Conservation (phyloP, 2,888 invertebrate genomes). For the Oligia fasciuncula region DNA sequence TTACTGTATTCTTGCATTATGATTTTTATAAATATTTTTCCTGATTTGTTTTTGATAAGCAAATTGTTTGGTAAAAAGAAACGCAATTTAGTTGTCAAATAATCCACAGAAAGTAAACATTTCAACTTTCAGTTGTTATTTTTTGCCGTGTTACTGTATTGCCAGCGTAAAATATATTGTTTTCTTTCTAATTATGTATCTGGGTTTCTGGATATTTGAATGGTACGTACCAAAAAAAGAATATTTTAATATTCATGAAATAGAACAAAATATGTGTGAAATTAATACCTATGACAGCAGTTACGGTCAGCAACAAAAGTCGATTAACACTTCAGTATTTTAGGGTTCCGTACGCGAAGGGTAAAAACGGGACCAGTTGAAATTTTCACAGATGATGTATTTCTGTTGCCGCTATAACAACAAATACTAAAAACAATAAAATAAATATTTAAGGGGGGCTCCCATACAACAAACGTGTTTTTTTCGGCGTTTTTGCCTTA, state of each 20-base stretch:
- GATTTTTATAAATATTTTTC: neutral
- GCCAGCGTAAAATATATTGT: constrained; percentile 24
- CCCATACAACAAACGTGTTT: too few relatives aligned
- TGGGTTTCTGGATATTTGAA: neutral
- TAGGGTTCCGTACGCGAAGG: too few relatives aligned
- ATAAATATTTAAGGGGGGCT: too few relatives aligned
- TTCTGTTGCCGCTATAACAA: too few relatives aligned
- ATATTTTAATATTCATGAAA: neutral
- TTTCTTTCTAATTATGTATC: too few relatives aligned
- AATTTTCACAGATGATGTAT: too few relatives aligned
- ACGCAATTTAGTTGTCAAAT: constrained; percentile 61
- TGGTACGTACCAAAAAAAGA: neutral
- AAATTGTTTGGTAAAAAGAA: constrained; percentile 44
- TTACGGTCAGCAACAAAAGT: too few relatives aligned
- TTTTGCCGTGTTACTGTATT: constrained; percentile 13
- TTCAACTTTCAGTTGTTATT: constrained; percentile 49
- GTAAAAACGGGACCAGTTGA: too few relatives aligned
- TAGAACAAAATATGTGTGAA: too few relatives aligned
- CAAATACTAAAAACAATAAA: too few relatives aligned
- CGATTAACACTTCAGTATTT: too few relatives aligned
- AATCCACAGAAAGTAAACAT: constrained; percentile 62
- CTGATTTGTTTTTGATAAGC: neutral
- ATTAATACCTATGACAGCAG: neutral
- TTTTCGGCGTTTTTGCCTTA: too few relatives aligned
- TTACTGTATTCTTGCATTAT: neutral